Percentiles rank a stretch among this genome's conserved stretches.
Conservation (phyloP, 1,140 invertebrate species). For the Dreissena rostriformis region DNA sequence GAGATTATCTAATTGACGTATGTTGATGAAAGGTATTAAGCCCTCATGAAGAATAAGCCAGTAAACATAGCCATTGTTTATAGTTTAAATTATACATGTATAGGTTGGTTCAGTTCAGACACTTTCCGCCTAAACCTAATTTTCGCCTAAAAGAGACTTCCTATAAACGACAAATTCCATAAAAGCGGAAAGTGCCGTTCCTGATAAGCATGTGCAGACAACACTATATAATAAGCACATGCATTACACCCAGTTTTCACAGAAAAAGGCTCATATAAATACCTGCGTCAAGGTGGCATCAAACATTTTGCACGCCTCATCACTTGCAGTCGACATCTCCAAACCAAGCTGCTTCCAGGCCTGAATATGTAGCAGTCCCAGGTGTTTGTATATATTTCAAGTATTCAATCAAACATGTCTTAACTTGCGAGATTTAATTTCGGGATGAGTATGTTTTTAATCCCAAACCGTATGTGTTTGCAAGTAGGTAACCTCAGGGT, state of each 20-base stretch:
- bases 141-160: too few relatives aligned
- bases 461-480: too few relatives aligned
- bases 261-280: background rate
- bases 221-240: background rate
- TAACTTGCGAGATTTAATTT: background rate
- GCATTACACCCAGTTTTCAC: background rate
- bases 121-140: too few relatives aligned
- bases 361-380: slow-evolving; percentile 60
- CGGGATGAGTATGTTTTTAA: background rate
- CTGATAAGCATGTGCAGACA: too few relatives aligned
- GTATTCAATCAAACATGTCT: background rate
- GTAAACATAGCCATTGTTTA: too few relatives aligned
- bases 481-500: background rate
- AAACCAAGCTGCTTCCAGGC: slow-evolving; percentile 80
- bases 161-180: too few relatives aligned
- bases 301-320: slow-evolving; percentile 82
- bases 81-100: too few relatives aligned
- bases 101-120: too few relatives aligned
- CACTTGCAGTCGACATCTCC: slow-evolving; percentile 78
- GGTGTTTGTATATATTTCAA: background rate
- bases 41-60: too few relatives aligned
- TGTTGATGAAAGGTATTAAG: too few relatives aligned
- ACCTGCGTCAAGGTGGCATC: slow-evolving; percentile 82
- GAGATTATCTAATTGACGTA: too few relatives aligned
- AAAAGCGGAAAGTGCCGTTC: too few relatives aligned